Conservation (phyloP, 2,888 invertebrate species). For the Drosophila longiperda region DNA sequence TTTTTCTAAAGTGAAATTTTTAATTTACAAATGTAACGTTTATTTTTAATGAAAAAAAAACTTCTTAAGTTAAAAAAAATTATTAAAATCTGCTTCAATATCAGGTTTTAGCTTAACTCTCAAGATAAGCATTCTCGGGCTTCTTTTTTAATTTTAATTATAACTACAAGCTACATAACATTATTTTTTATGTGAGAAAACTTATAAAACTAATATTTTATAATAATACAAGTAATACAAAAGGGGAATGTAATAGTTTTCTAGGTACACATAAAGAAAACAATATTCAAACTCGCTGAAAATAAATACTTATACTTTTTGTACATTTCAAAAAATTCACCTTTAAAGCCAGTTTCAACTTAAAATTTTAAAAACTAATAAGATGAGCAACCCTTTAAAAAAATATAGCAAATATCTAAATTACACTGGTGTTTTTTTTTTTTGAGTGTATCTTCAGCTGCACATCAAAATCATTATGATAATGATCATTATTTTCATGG, state of each 20-base stretch:
- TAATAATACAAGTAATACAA: background rate
- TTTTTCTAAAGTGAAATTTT: background rate
- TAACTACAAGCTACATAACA: background rate
- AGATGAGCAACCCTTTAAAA: background rate
- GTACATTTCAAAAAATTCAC: background rate
- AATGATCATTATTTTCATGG: constrained; percentile 19
- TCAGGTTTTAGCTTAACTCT: rapidly evolving
- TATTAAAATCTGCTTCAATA: background rate
- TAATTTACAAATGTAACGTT: background rate
- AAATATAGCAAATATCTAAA: background rate
- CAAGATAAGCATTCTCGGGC: too few species aligned
- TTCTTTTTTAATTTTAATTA: background rate
- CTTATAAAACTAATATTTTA: background rate
- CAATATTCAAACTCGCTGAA: background rate
- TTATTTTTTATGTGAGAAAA: background rate
- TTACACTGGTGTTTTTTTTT: background rate
- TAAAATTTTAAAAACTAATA: background rate
- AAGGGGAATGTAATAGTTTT: background rate
- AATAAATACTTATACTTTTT: background rate
- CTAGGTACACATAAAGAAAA: background rate
- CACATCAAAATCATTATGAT: constrained; percentile 14
- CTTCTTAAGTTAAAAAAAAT: background rate
- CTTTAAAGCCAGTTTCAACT: background rate
- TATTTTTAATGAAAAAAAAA: background rate
- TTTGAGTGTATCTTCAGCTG: constrained; percentile 10